A percentile compares a stretch with the other conserved stretches of the same genome.
Conservation (phyloP, 1,140 invertebrate genomes). For the Drosophila malerkotliana region DNA sequence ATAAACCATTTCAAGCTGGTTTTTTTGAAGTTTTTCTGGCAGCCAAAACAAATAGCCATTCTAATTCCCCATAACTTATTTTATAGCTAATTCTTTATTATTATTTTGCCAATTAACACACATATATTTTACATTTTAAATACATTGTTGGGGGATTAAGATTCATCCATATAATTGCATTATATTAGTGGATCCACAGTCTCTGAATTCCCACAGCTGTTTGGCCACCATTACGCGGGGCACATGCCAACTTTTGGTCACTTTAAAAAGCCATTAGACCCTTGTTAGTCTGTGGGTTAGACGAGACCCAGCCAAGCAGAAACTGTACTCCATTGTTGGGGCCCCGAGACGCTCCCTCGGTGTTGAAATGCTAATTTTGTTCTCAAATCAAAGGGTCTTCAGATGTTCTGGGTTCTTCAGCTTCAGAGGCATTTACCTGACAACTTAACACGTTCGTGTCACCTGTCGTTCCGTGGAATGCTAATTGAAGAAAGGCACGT, state of each 20-base stretch:
- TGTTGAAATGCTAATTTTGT: slow-evolving; percentile 58
- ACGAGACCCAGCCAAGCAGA: slow-evolving; percentile 54
- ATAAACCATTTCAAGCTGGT: slow-evolving; percentile 11
- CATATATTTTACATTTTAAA: too few species aligned
- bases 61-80: too few species aligned
- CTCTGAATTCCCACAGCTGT: slow-evolving; percentile 6
- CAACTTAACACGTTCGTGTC: slow-evolving; percentile 49
- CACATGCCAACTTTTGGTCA: slow-evolving; percentile 77
- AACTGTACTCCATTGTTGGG: slow-evolving; percentile 65
- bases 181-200: slow-evolving; percentile 15
- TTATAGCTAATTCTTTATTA: background rate
- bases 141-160: too few species aligned
- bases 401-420: slow-evolving; percentile 27
- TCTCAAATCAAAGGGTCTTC: slow-evolving; percentile 55
- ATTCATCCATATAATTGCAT: background rate
- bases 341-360: slow-evolving; percentile 14
- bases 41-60: too few species aligned
- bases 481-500: slow-evolving; percentile 51
- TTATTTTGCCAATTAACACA: background rate
- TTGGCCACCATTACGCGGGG: slow-evolving; percentile 21
- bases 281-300: slow-evolving; percentile 29
- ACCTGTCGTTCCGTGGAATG: slow-evolving; percentile 36
- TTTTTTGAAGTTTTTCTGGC: background rate
- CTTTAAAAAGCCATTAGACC: slow-evolving; percentile 68
- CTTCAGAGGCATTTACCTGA: slow-evolving; percentile 45